Evolutionary conservation across 2,797 vertebrate species (phyloP).

Genomic region (Siniperca obscura): DNA sequence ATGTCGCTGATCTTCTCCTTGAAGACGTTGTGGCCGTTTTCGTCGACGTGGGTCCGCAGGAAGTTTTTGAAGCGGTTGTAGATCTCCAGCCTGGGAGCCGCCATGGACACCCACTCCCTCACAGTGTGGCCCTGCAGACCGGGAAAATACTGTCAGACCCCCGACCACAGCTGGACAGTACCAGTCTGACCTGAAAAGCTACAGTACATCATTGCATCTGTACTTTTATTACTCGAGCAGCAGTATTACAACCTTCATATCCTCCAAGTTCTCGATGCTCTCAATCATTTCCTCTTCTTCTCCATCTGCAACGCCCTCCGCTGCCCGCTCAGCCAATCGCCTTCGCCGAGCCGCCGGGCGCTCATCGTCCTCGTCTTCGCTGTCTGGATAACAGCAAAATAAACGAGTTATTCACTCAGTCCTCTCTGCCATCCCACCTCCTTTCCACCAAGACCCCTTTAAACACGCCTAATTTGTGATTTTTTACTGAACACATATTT

Average conservation of each 20-base stretch:
- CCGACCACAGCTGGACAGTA: too few species aligned
- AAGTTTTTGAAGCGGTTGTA: constrained; percentile 99
- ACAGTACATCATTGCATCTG: background rate
- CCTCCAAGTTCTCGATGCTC: constrained; percentile 98
- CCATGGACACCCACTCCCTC: constrained; percentile 98
- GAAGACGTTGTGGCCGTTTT: constrained; percentile 97
- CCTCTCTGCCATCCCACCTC: too few species aligned
- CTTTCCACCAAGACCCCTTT: background rate
- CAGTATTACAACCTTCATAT: constrained; percentile 88
- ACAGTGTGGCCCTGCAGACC: constrained; percentile 89
- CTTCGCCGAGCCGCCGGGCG: constrained; percentile 90
- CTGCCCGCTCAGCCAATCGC: constrained; percentile 90
- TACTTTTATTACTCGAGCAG: background rate
- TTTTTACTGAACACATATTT: too few species aligned
- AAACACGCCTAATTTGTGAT: background rate
- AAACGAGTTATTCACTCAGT: background rate
- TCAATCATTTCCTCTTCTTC: constrained; percentile 98
- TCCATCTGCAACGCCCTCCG: constrained; percentile 87
- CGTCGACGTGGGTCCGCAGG: constrained; percentile 95
- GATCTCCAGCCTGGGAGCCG: constrained; percentile 95
- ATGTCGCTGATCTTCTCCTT: constrained; percentile 99
- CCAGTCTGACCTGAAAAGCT: background rate
- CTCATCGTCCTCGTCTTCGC: constrained; percentile 95
- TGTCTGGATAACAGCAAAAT: constrained; percentile 82
- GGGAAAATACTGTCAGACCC: accelerated